Conservation (phyloP, 2,888 invertebrate genomes). For the Helleia helle region DNA sequence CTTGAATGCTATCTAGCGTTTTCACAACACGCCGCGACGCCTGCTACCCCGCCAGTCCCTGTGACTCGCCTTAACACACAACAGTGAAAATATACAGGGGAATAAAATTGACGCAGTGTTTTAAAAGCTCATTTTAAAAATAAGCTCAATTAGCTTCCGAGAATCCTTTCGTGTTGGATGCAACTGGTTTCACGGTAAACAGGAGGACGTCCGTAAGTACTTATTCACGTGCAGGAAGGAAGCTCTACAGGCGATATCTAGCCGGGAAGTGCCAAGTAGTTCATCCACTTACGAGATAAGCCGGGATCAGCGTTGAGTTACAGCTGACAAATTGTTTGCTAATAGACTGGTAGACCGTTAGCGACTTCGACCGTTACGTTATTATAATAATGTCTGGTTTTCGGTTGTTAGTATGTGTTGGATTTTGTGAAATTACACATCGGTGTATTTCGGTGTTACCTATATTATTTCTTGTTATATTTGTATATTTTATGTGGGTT, state of each 20-base stretch:
- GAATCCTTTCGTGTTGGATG: conserved; percentile 20
- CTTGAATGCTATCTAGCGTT: too few species aligned
- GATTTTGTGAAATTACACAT: too few species aligned
- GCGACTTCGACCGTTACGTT: neutral
- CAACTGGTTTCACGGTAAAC: conserved; percentile 28
- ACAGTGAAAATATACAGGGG: too few species aligned
- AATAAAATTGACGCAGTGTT: too few species aligned
- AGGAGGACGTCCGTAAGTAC: conserved; percentile 48
- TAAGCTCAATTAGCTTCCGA: conserved; percentile 12
- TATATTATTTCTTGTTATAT: too few species aligned
- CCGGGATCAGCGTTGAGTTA: conserved; percentile 40
- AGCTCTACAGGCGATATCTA: conserved; percentile 62
- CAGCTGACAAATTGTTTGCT: conserved; percentile 35
- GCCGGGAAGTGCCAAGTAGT: conserved; percentile 50
- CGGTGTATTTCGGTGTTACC: too few species aligned
- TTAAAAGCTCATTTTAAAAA: too few species aligned
- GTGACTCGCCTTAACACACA: too few species aligned
- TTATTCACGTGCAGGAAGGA: conserved; percentile 58
- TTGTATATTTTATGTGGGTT: too few species aligned
- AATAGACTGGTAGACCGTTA: conserved; percentile 30
- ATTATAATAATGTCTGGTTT: neutral
- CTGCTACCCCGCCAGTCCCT: too few species aligned
- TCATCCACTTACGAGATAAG: conserved; percentile 48
- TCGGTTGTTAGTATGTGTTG: too few species aligned
- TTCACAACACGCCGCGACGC: too few species aligned